phyloP scores from a whole-genome alignment of 2,113 vertebrate genomes.

The Oenanthe oenanthe region DNA sequence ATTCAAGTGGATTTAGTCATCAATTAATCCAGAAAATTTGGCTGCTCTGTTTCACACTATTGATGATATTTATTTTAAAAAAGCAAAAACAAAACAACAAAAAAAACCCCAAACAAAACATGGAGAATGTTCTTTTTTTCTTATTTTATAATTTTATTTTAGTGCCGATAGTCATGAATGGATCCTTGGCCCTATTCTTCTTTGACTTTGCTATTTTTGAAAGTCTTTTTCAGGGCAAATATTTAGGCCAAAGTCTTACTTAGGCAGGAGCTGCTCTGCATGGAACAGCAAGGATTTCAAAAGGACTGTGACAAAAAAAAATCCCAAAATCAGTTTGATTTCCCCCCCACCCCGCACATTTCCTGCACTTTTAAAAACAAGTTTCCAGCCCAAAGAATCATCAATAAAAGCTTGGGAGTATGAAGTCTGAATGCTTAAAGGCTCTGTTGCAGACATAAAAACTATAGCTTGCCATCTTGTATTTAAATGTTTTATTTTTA shows the following conservation, averaged over 20 bases:
- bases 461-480: background rate
- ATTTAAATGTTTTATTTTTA: background rate
- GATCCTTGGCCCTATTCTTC: constrained; percentile 42
- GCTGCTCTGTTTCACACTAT: background rate
- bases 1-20: background rate
- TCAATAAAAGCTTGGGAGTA: background rate
- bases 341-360: rapidly evolving
- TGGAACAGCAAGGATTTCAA: background rate
- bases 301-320: background rate
- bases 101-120: background rate
- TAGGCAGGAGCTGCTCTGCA: background rate
- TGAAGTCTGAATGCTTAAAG: background rate
- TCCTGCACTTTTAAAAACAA: background rate
- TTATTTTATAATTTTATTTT: background rate
- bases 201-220: constrained; percentile 40
- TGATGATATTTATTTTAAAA: background rate
- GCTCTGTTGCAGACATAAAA: background rate
- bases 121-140: background rate
- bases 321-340: background rate
- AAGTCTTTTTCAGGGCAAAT: constrained; percentile 33
- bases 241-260: constrained; percentile 23
- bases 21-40: background rate
- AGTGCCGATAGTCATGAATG: background rate
- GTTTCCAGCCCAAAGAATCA: background rate
- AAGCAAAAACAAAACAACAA: background rate